Evolutionary conservation across 2,113 vertebrate genomes (phyloP).

Genomic region (Meles meles): DNA sequence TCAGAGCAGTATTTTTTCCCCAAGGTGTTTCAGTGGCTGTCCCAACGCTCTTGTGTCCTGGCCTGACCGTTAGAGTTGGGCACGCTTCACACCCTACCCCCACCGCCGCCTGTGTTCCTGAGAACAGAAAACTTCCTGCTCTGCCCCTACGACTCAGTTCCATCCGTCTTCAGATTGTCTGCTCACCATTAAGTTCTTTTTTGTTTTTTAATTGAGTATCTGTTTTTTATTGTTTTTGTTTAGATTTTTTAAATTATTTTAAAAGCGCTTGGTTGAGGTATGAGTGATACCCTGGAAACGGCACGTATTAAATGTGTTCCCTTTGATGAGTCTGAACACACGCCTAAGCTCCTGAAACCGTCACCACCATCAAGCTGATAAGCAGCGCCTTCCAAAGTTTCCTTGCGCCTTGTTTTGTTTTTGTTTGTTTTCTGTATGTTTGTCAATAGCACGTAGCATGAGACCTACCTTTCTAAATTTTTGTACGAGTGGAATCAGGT

Average conservation of each 20-base stretch:
- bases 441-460: not conserved
- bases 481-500: not conserved
- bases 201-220: not conserved
- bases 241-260: not conserved
- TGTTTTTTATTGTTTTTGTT: not conserved
- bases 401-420: not conserved
- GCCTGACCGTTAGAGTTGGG: not conserved
- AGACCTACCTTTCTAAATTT: not conserved
- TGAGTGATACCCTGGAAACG: not conserved
- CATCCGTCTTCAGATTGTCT: not conserved
- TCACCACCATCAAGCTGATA: not conserved
- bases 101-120: not conserved
- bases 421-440: not conserved
- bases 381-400: not conserved
- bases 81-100: accelerated
- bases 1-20: not conserved
- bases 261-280: not conserved
- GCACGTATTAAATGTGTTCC: not conserved
- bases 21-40: not conserved
- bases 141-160: not conserved
- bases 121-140: not conserved
- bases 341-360: not conserved
- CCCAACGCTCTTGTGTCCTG: not conserved
- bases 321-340: not conserved
- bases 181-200: not conserved